Conservation (phyloP, 2,888 invertebrate species). For the Amorpha juglandis region DNA sequence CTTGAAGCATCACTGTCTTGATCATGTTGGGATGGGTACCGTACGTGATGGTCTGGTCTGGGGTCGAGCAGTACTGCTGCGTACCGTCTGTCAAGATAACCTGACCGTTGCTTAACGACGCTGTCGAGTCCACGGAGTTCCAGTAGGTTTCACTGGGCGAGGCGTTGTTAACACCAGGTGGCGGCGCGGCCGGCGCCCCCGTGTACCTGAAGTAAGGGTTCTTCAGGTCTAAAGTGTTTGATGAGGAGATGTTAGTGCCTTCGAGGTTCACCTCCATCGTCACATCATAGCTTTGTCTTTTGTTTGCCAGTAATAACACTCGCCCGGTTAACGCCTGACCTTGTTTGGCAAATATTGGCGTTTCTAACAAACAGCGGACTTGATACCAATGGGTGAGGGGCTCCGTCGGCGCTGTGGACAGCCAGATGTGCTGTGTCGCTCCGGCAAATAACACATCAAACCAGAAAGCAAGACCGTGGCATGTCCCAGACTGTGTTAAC, state of each 20-base stretch:
- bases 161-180: slow-evolving; percentile 94
- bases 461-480: slow-evolving; percentile 99
- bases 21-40: slow-evolving; percentile 77
- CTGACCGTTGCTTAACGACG: slow-evolving; percentile 71
- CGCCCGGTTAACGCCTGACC: slow-evolving; percentile 95
- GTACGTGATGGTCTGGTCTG: slow-evolving; percentile 69
- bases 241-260: slow-evolving; percentile 93
- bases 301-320: slow-evolving; percentile 95
- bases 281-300: slow-evolving; percentile 99
- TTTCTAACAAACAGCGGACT: slow-evolving; percentile 96
- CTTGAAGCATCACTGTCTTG: slow-evolving; percentile 82
- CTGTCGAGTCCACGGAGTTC: slow-evolving; percentile 91
- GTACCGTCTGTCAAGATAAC: slow-evolving; percentile 73
- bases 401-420: slow-evolving; percentile 98
- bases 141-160: slow-evolving; percentile 98
- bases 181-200: slow-evolving; percentile 95
- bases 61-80: slow-evolving; percentile 73
- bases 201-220: slow-evolving; percentile 99
- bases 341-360: slow-evolving; percentile 96
- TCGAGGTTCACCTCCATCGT: slow-evolving; percentile 96
- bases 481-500: slow-evolving; percentile 95
- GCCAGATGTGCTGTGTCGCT: slow-evolving; percentile 94
- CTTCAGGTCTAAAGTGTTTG: slow-evolving; percentile 97
- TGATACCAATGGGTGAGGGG: slow-evolving; percentile 99
- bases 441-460: slow-evolving; percentile 99